Percentiles rank a stretch among this genome's conserved stretches.
These are phyloP conservation scores for Sebastes hubbsi DNA, from an alignment of 2,797 vertebrate species.

Conservation along the genomic window DNA sequence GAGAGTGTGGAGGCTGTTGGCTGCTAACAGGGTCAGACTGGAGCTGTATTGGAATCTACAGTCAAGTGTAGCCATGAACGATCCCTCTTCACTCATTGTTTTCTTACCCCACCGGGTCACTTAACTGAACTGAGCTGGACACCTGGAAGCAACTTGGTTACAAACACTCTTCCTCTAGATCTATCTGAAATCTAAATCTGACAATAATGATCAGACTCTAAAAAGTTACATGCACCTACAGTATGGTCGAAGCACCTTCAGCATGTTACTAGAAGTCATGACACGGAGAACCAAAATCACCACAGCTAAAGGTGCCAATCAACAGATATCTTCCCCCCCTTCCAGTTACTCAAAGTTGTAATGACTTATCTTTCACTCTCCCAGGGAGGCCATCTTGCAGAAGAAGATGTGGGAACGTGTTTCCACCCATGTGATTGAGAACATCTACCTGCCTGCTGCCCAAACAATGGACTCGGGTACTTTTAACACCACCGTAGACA, in stretches of 20 bases:
- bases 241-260: not conserved
- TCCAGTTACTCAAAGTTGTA: not conserved
- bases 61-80: slow-evolving; percentile 22
- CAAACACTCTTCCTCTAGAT: not conserved
- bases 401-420: slow-evolving; percentile 97
- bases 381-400: slow-evolving; percentile 96
- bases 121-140: not conserved
- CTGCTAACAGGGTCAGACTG: slow-evolving; percentile 43
- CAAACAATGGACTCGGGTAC: slow-evolving; percentile 96
- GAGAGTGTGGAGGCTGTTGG: slow-evolving; percentile 40
- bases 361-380: not conserved
- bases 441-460: slow-evolving; percentile 98
- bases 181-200: not conserved
- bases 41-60: slow-evolving; percentile 42
- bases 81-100: slow-evolving; percentile 27
- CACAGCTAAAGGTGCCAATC: not conserved
- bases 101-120: slow-evolving; percentile 1
- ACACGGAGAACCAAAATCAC: not conserved
- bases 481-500: slow-evolving; percentile 98
- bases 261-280: not conserved
- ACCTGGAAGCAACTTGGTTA: not conserved
- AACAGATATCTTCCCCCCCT: too few species aligned
- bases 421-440: slow-evolving; percentile 98
- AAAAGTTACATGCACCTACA: not conserved
- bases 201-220: not conserved